Conservation (phyloP, 2,113 vertebrate species). For the Hippolais icterina region DNA sequence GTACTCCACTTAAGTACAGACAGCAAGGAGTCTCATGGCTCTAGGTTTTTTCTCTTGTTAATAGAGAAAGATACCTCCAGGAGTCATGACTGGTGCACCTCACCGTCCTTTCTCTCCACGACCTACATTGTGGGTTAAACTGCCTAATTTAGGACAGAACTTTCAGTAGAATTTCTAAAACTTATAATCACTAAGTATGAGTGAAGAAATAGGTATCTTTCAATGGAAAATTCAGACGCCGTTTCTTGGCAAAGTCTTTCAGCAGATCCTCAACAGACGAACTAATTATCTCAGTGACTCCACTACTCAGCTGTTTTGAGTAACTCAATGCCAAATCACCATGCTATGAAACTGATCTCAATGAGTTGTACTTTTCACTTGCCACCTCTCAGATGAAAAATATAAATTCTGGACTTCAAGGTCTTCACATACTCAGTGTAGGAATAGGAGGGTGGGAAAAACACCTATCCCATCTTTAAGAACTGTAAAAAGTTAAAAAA, state of each 20-base stretch:
- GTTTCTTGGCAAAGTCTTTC: background rate
- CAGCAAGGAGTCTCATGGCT: background rate
- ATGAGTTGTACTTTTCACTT: background rate
- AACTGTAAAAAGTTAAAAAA: background rate
- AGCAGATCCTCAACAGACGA: background rate
- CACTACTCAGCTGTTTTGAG: background rate
- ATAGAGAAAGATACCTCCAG: background rate
- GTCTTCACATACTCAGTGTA: background rate
- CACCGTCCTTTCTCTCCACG: background rate
- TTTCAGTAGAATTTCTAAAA: background rate
- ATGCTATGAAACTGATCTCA: background rate
- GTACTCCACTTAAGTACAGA: background rate
- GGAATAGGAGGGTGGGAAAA: background rate
- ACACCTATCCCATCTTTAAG: background rate
- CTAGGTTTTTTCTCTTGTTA: background rate
- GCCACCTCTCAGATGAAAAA: background rate
- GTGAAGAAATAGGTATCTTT: background rate
- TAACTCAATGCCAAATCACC: background rate
- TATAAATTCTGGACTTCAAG: background rate
- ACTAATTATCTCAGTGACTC: background rate
- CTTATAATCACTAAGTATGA: background rate
- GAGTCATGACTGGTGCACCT: background rate
- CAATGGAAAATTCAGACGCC: background rate
- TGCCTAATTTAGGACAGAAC: background rate
- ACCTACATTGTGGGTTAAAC: background rate